Evolutionary conservation across 2,797 vertebrate genomes (phyloP).

Genomic region (Argentina silus): DNA sequence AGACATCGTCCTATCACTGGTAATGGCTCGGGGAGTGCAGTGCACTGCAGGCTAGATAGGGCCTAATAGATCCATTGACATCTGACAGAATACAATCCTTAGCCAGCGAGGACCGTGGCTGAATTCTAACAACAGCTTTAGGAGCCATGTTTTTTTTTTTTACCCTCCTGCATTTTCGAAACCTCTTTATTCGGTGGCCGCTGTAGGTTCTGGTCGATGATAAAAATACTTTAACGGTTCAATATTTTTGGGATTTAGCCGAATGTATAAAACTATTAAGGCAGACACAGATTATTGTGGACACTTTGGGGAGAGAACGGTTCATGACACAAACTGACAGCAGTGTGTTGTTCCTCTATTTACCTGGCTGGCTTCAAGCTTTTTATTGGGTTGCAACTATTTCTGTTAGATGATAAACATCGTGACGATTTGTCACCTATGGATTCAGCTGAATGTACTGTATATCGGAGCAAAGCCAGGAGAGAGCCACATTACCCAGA

Average conservation of each 20-base stretch:
- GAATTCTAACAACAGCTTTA: not conserved
- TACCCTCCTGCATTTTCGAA: not conserved
- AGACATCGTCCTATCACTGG: conserved; percentile 1
- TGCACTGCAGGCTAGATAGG: not conserved
- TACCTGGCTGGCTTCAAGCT: not conserved
- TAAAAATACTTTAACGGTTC: too few relatives aligned
- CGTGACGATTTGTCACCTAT: not conserved
- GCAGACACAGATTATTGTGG: too few relatives aligned
- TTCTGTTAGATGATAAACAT: not conserved
- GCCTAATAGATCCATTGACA: conserved; percentile 18
- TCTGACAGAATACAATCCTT: not conserved
- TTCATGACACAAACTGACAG: too few relatives aligned
- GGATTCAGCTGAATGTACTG: not conserved
- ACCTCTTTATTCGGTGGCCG: too few relatives aligned
- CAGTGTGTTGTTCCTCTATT: too few relatives aligned
- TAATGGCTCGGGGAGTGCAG: not conserved
- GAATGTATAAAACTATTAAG: too few relatives aligned
- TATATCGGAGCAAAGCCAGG: not conserved
- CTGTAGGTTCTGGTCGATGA: too few relatives aligned
- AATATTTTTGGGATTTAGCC: too few relatives aligned
- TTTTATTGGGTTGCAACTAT: not conserved
- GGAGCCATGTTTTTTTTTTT: not conserved
- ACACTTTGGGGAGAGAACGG: too few relatives aligned
- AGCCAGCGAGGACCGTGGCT: not conserved
- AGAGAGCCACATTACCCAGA: not conserved